These are phyloP conservation scores for Trachelus troglodyta DNA, from an alignment of 2,888 invertebrate species.

Conservation along the genomic window DNA sequence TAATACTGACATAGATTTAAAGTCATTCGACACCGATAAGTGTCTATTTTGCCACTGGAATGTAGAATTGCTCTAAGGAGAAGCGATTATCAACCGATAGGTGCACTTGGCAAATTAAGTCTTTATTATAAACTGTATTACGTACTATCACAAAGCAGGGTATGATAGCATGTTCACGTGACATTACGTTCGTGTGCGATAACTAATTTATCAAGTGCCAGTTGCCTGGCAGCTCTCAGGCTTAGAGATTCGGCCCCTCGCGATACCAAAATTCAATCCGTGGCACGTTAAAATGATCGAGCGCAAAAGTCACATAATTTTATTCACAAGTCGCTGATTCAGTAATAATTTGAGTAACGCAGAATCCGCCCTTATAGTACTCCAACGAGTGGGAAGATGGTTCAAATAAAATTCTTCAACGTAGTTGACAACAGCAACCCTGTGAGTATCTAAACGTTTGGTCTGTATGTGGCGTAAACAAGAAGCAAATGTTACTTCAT, in stretches of 20 bases:
- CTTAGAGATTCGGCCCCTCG: conserved; percentile 19
- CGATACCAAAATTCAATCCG: not conserved
- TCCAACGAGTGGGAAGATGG: conserved; percentile 38
- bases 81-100: not conserved
- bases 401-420: conserved; percentile 55
- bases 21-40: not conserved
- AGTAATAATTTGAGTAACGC: not conserved
- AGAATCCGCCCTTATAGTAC: not conserved
- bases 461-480: not conserved
- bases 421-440: conserved; percentile 52
- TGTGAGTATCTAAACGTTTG: conserved; percentile 41
- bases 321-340: not conserved
- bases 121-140: conserved; percentile 30
- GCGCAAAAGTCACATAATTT: not conserved
- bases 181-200: conserved; percentile 45
- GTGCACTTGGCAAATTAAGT: conserved; percentile 14
- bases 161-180: conserved; percentile 43
- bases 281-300: not conserved
- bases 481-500: not conserved
- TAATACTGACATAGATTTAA: not conserved
- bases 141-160: conserved; percentile 33
- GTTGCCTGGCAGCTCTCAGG: conserved; percentile 43
- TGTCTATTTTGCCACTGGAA: not conserved
- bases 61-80: not conserved
- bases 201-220: conserved; percentile 48